A percentile compares a stretch with the other conserved stretches of the same genome.
These are phyloP conservation scores for Sciurus carolinensis DNA, from an alignment of 2,797 vertebrate species.

Conservation along the genomic window DNA sequence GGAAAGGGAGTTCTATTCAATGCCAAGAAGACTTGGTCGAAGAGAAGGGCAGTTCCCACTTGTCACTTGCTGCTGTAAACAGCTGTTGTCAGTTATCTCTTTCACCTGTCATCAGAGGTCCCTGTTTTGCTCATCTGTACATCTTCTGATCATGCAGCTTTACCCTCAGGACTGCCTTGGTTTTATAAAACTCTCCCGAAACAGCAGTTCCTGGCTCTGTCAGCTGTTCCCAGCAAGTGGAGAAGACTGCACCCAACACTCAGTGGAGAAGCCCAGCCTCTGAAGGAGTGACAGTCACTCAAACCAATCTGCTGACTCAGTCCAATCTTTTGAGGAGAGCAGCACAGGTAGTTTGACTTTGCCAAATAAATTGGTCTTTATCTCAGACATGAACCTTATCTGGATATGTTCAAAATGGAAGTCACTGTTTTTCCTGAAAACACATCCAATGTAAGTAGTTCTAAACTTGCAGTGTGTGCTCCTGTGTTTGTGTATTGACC, in stretches of 20 bases:
- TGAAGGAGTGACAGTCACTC: background rate
- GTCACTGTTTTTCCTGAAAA: background rate
- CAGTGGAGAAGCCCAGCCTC: no score
- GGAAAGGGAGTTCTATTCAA: background rate
- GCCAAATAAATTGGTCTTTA: background rate
- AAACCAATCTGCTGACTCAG: background rate
- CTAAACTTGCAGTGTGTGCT: background rate
- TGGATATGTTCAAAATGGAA: conserved; percentile 30
- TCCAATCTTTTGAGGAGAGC: background rate
- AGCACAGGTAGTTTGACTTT: background rate
- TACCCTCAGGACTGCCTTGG: background rate
- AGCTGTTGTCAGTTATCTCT: background rate
- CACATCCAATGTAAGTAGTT: background rate
- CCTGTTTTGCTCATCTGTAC: background rate
- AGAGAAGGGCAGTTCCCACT: background rate
- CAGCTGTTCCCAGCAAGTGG: background rate
- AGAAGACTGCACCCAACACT: fast-evolving
- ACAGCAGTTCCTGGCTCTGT: background rate
- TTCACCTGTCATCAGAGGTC: background rate
- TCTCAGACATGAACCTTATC: background rate
- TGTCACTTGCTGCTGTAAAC: background rate
- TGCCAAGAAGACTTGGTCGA: background rate
- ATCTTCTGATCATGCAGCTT: background rate
- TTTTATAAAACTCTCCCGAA: conserved; percentile 18
- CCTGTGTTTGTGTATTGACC: no score